phyloP scores from a whole-genome alignment of 2,888 invertebrate genomes.

The Archaeoteleia sp. region DNA sequence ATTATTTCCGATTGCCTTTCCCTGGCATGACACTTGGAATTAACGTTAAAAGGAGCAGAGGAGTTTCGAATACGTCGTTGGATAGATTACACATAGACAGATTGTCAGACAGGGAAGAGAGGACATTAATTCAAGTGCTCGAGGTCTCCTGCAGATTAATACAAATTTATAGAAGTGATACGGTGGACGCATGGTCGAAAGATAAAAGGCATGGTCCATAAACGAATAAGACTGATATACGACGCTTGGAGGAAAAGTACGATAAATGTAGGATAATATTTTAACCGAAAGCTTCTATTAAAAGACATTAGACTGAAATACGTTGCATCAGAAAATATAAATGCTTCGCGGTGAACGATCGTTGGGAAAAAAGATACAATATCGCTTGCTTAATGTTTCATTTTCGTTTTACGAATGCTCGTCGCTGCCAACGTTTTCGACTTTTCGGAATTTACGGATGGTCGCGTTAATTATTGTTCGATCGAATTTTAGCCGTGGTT shows the following conservation, averaged over 20 bases:
- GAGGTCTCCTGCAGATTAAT: constrained; percentile 37
- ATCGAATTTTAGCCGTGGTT: no score
- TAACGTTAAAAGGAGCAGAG: not conserved
- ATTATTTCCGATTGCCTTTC: no score
- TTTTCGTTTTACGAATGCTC: not conserved
- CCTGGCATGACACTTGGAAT: no score
- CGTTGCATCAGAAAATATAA: constrained; percentile 17
- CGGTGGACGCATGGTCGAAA: constrained; percentile 22
- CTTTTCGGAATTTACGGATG: not conserved
- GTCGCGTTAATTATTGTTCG: not conserved
- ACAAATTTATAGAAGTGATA: constrained; percentile 40
- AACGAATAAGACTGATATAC: constrained; percentile 39
- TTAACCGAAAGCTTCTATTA: constrained; percentile 36
- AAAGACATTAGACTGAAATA: constrained; percentile 36
- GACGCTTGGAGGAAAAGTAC: constrained; percentile 27
- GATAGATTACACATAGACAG: constrained; percentile 12
- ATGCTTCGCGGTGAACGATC: constrained; percentile 1
- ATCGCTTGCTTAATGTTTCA: not conserved
- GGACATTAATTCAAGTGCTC: constrained; percentile 22
- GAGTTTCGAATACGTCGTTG: constrained; percentile 4
- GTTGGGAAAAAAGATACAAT: constrained; percentile 3
- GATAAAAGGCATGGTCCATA: constrained; percentile 30
- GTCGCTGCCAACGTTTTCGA: constrained; percentile 1
- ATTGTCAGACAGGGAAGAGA: constrained; percentile 8
- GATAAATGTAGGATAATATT: constrained; percentile 36